Base-by-base conservation (phyloP, 2,888 invertebrate genomes). In the Hyposoter dolosus region DNA sequence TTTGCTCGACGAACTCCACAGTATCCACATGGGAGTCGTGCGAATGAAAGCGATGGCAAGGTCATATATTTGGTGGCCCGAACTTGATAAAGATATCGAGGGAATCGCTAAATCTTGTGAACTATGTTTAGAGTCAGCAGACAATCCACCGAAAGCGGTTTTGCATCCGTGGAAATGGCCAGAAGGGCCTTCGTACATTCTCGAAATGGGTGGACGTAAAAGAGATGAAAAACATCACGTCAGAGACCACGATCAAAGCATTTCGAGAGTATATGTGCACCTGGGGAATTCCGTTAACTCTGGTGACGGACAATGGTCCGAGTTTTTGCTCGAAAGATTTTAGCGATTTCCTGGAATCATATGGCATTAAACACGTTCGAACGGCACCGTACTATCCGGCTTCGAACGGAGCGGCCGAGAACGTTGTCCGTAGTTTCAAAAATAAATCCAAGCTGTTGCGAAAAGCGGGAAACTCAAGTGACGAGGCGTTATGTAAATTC, bases 161-260 rank as follows among this genome's bases (percentile, higher is more conserved):
- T 43, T 74, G 3, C 35, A 60, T 4, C 9, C 43, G 43, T 60
- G 40, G 74, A 74, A 56, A 40, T 74, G 56, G 56, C 56, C 53
- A 53, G 53, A 53, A 2, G 53, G 53, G 1, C 53, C 53, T 7
- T 9, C 6, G 7, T 9, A 53, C 53, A 1, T 53, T 53, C n/a
- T 53, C 53, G 0, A 89, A 88, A 82, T 90, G 89, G 88, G 12
- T 87, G 7, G 90, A 89, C 40, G 50, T 89, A 0, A 50, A 50
- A 43, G 66, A 56, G 12, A 74, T 82, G 69, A 23, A 5, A 0
- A 19, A 74, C 7, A 84, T 83, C 17, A 87, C 82, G 12, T 28
- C 75, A 12, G 63, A 74, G 17, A 35, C 66, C 5, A 83, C 82
- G 1, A 85, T 87, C 23, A 66, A 43, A 12, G 74, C 56, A 15